These are phyloP conservation scores for Solenopsis invicta DNA, from an alignment of 1,140 invertebrate genomes.

Conservation along the genomic window DNA sequence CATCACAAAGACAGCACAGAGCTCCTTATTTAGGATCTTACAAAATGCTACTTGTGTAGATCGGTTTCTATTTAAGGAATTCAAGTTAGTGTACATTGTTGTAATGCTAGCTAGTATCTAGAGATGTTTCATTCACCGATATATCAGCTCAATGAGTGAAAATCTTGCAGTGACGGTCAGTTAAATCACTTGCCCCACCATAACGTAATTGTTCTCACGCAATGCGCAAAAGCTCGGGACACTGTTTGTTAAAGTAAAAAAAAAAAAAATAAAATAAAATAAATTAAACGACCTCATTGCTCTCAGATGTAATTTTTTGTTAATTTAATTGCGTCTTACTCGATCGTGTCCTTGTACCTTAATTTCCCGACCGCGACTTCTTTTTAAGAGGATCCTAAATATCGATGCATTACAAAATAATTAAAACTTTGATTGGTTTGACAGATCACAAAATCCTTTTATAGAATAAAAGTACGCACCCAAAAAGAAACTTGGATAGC, in stretches of 20 bases:
- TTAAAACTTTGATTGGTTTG: too few species aligned
- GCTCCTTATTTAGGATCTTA: constrained; percentile 67
- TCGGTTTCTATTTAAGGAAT: constrained; percentile 68
- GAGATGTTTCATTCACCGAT: constrained; percentile 70
- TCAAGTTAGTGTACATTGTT: constrained; percentile 75
- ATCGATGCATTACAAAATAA: too few species aligned
- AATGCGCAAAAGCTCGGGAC: constrained; percentile 59
- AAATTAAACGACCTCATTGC: constrained; percentile 63
- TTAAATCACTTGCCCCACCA: constrained; percentile 47
- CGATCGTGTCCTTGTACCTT: constrained; percentile 8
- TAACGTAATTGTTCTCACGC: constrained; percentile 65
- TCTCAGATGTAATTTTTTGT: not conserved
- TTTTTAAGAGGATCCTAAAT: not conserved
- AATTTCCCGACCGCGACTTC: not conserved
- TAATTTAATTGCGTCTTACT: constrained; percentile 10
- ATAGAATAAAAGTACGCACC: too few species aligned
- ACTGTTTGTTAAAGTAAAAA: constrained; percentile 73
- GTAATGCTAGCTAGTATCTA: constrained; percentile 75
- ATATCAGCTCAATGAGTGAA: constrained; percentile 59
- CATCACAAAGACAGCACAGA: constrained; percentile 59
- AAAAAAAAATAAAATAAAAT: too few species aligned
- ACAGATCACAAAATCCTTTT: too few species aligned
- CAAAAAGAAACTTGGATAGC: too few species aligned
- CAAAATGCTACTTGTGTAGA: constrained; percentile 65
- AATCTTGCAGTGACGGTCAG: constrained; percentile 56